Evolutionary conservation across 2,113 vertebrate species (phyloP).

Genomic region (Ictalurus furcatus): DNA sequence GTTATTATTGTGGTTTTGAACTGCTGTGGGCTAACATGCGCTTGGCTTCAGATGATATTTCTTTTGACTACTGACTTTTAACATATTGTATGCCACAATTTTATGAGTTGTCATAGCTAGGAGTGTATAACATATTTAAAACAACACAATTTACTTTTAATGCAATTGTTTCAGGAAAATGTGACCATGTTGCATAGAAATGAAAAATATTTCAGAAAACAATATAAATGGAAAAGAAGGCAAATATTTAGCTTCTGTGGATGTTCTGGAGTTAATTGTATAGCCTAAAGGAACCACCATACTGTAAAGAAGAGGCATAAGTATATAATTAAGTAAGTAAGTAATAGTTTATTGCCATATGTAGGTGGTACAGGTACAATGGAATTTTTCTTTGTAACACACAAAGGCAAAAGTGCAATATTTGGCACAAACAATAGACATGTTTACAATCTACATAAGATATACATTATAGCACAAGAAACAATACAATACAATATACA

Average conservation of each 20-base stretch:
- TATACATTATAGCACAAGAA: neutral
- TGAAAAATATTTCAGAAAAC: constrained; percentile 22
- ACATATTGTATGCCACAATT: constrained; percentile 53
- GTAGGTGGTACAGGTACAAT: neutral
- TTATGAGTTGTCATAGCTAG: constrained; percentile 37
- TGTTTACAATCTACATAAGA: neutral
- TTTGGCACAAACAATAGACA: neutral
- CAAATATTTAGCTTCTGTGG: neutral
- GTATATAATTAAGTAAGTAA: neutral
- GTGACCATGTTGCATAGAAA: constrained; percentile 9
- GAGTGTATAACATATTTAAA: constrained; percentile 11
- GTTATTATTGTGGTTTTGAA: constrained; percentile 58
- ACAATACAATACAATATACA: neutral
- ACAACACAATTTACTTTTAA: constrained; percentile 17
- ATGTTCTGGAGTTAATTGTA: neutral
- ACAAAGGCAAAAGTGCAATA: neutral
- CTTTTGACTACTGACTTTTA: constrained; percentile 71
- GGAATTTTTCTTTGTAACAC: neutral
- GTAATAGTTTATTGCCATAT: neutral
- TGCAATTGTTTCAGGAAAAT: neutral
- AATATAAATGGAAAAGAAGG: neutral
- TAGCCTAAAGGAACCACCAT: neutral
- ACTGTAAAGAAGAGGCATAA: neutral
- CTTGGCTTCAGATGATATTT: constrained; percentile 60
- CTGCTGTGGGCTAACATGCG: constrained; percentile 51